Base-by-base conservation (phyloP, 1,140 invertebrate species). In the Eubasilissa regina region DNA sequence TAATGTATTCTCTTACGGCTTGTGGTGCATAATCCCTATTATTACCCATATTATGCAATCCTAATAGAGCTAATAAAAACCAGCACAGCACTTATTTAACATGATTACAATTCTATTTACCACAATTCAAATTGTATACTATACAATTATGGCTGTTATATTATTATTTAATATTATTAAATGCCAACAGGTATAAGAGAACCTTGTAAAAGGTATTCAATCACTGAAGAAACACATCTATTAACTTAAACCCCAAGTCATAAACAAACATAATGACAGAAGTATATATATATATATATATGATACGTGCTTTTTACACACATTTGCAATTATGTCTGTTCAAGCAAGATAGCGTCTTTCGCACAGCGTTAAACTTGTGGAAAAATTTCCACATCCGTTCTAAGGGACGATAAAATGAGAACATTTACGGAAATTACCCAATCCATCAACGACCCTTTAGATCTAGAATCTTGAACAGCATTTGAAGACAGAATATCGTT, bases 351-450 rank as follows among this genome's bases (percentile, higher is more conserved):
- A 25, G 66, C 45, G 45, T 51, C 66, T 25, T 44, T 74, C 17
- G 51, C 53, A 56, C 44, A 12, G 51, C 53, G 19, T 56, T 74
- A 74, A 55, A 74, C 51, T 74, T 25, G 17, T 47, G 21, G 43
- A 75, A 78, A 80, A 80, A 75, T 77, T 78, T 60, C 48, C 76
- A 77, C 81, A 77, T 78, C 70, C 47, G 53, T 70, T 83, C 80
- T 78, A 83, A 79, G 77, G 64, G 79, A 77, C 76, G 72, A 77
- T 78, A 78, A 83, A 83, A 83, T 80, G 56, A 76, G 77, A 80
- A 76, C 81, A 80, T 83, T 83, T 83, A 83, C 78, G 75, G 77
- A 79, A 83, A 83, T 83, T 83, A 83, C 81, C 81, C 80, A 80
- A 83, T 83, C 81, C 81, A 83, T 83, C 81, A 83, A 73, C 47